Conservation (phyloP, 2,888 invertebrate species). For the Nipponacmea schrenckii region DNA sequence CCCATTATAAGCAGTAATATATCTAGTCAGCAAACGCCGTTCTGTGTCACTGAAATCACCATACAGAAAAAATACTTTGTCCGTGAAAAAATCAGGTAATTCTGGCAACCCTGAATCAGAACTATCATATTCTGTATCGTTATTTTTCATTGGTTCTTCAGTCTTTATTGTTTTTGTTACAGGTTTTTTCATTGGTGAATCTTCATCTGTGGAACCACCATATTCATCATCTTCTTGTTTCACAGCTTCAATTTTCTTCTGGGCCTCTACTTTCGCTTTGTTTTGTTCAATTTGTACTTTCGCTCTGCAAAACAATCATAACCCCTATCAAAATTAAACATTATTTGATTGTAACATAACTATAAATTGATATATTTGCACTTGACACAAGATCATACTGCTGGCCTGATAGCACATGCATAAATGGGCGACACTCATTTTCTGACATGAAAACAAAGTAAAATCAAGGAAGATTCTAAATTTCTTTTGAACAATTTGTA, state of each 20-base stretch:
- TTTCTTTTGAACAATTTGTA: too few species aligned
- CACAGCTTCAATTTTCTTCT: slow-evolving; percentile 13
- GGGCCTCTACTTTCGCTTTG: slow-evolving; percentile 16
- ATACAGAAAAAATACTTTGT: slow-evolving; percentile 63
- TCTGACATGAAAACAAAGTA: too few species aligned
- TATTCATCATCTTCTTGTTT: slow-evolving; percentile 41
- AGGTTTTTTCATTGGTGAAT: slow-evolving; percentile 32
- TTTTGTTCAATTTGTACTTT: slow-evolving; percentile 29
- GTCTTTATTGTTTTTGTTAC: background rate
- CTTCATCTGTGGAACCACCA: slow-evolving; percentile 60
- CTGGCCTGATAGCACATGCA: too few species aligned
- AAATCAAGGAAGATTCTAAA: too few species aligned
- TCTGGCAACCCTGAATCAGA: slow-evolving; percentile 57
- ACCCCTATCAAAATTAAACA: too few species aligned
- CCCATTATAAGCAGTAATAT: slow-evolving; percentile 75
- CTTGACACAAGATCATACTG: too few species aligned
- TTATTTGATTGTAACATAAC: too few species aligned
- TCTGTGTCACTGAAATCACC: slow-evolving; percentile 54
- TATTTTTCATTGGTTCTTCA: slow-evolving; percentile 24
- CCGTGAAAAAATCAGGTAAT: slow-evolving; percentile 60
- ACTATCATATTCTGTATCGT: slow-evolving; percentile 24
- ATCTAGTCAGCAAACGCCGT: slow-evolving; percentile 50
- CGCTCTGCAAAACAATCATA: slow-evolving; percentile 26
- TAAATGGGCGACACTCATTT: too few species aligned
- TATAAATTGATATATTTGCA: too few species aligned